Percentiles rank a stretch among this genome's conserved stretches.
Conservation (phyloP, 1,140 invertebrate genomes). For the silkworm (Bombyx mori) region ASM3026992v2 NC_085112.1:4320001-4320500, state of each 20-base stretch:
- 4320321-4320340: slow-evolving; percentile 87
- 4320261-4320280: slow-evolving; percentile 79
- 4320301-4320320: slow-evolving; percentile 78
- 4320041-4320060: slow-evolving; percentile 90
- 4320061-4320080: slow-evolving; percentile 84
- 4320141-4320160: slow-evolving; percentile 83
- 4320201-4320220: slow-evolving; percentile 75
- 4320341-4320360: slow-evolving; percentile 80
- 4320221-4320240: slow-evolving; percentile 87
- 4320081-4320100: slow-evolving; percentile 80
- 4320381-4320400: slow-evolving; percentile 84
- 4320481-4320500: slow-evolving; percentile 85
- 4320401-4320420: slow-evolving; percentile 86
- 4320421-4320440: slow-evolving; percentile 79
- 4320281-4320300: slow-evolving; percentile 77
- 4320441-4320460: slow-evolving; percentile 86
- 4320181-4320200: slow-evolving; percentile 76
- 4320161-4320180: slow-evolving; percentile 73
- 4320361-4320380: slow-evolving; percentile 79
- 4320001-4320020: slow-evolving; percentile 86
- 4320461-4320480: slow-evolving; percentile 84
- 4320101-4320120: slow-evolving; percentile 79
- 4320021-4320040: slow-evolving; percentile 77
- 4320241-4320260: slow-evolving; percentile 79
- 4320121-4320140: slow-evolving; percentile 84